A percentile compares a stretch with the other conserved stretches of the same genome.
Conservation (phyloP, 2,797 vertebrate species). For the Sciaenops ocellatus region DNA sequence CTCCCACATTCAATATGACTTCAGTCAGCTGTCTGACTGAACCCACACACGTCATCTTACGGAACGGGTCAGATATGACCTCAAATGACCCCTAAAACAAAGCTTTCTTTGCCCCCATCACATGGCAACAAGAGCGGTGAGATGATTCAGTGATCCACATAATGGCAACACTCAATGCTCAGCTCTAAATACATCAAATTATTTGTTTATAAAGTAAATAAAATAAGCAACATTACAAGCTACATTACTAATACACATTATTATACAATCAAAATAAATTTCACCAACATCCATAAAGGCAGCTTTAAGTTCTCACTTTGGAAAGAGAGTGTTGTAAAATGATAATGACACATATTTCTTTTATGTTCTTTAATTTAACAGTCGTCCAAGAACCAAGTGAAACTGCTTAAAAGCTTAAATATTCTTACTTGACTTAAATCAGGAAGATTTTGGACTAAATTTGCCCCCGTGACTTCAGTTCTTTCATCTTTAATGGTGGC, state of each 20-base stretch:
- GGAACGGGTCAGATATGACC: conserved; percentile 56
- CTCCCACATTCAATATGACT: conserved; percentile 63
- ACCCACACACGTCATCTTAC: conserved; percentile 63
- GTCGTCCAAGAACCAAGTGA: conserved; percentile 17
- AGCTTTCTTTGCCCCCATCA: conserved; percentile 48
- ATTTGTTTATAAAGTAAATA: conserved; percentile 19
- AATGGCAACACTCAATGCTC: conserved; percentile 13
- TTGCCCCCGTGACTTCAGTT: not conserved
- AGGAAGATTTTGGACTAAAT: not conserved
- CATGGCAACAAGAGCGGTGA: conserved; percentile 33
- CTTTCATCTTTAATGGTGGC: not conserved
- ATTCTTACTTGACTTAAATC: not conserved
- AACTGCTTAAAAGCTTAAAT: not conserved
- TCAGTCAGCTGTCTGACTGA: conserved; percentile 48
- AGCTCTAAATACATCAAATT: conserved; percentile 10
- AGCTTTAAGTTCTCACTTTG: conserved; percentile 43
- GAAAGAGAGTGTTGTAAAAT: conserved; percentile 23
- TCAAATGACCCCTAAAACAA: conserved; percentile 58
- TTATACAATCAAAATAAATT: conserved; percentile 10
- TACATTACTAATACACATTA: conserved; percentile 30
- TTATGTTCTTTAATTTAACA: conserved; percentile 28
- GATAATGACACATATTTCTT: conserved; percentile 4
- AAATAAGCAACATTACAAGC: conserved; percentile 12
- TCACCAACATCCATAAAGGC: conserved; percentile 13
- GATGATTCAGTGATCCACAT: conserved; percentile 33